phyloP scores from a whole-genome alignment of 1,140 invertebrate genomes.

The Macrocentrus cingulum region DNA sequence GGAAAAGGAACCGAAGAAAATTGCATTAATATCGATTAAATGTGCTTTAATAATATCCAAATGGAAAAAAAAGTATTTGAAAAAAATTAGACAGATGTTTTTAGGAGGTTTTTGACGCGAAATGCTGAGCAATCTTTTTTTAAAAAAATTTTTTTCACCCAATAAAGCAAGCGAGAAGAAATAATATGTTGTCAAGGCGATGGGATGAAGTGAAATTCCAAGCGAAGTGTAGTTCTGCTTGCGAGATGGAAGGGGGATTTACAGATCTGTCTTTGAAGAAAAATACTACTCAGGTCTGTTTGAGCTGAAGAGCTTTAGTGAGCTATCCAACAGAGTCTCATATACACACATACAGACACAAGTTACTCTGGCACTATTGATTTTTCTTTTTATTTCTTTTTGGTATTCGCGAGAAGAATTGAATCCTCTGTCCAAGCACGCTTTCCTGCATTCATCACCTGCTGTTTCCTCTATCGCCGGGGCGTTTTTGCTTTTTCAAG shows the following conservation, averaged over 20 bases:
- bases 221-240: constrained; percentile 1
- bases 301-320: constrained; percentile 32
- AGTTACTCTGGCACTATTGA: constrained; percentile 12
- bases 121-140: no score
- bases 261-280: constrained; percentile 47
- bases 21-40: no score
- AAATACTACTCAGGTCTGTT: constrained; percentile 43
- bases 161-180: neutral
- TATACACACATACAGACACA: constrained; percentile 21
- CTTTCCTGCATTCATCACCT: constrained; percentile 27
- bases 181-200: constrained; percentile 33
- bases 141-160: no score
- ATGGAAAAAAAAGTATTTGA: no score
- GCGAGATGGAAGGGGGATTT: constrained; percentile 38
- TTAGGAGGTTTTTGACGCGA: no score
- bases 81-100: no score
- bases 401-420: constrained; percentile 25
- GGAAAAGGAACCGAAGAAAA: neutral
- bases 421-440: constrained; percentile 26
- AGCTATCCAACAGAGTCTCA: constrained; percentile 25
- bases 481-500: constrained; percentile 1
- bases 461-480: constrained; percentile 18
- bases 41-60: no score
- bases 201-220: constrained; percentile 34
- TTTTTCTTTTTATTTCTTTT: constrained; percentile 25